Percentiles rank a stretch among this genome's conserved stretches.
These are phyloP conservation scores for Polypedilum pembai DNA, from an alignment of 1,140 invertebrate genomes.

Conservation along the genomic window DNA sequence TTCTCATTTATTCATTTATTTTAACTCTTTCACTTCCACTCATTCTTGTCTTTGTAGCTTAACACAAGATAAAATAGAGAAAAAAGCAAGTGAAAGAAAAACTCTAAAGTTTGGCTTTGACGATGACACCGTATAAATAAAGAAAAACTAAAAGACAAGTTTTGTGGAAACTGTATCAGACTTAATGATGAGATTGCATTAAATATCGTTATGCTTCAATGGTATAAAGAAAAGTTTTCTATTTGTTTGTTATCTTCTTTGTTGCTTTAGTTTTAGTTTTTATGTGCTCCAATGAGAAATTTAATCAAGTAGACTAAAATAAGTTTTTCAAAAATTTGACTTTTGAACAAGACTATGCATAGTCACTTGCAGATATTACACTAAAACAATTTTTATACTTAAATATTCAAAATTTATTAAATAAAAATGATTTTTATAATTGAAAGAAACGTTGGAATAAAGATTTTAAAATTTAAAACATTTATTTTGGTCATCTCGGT, in stretches of 20 bases:
- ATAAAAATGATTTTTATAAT: too few species aligned
- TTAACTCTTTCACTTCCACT: background rate
- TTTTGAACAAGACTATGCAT: too few species aligned
- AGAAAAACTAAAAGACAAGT: background rate
- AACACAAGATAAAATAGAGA: background rate
- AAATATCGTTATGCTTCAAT: background rate
- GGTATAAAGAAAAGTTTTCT: constrained; percentile 1
- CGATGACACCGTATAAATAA: constrained; percentile 1
- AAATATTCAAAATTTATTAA: too few species aligned
- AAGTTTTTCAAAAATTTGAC: too few species aligned
- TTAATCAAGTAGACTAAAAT: too few species aligned
- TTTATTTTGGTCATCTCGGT: too few species aligned
- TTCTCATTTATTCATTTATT: background rate
- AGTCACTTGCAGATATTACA: too few species aligned
- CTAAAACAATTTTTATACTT: too few species aligned
- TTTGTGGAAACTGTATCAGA: constrained; percentile 18
- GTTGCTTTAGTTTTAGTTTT: background rate
- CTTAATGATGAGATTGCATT: constrained; percentile 27
- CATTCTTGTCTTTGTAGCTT: background rate
- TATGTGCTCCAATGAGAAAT: too few species aligned
- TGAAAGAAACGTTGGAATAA: too few species aligned
- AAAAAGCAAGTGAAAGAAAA: background rate
- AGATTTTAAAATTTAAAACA: too few species aligned
- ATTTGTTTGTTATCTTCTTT: background rate
- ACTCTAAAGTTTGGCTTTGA: background rate